Percentiles rank a stretch among this genome's conserved stretches.
Evolutionary conservation across 2,113 vertebrate species (phyloP).

Genomic region (Patagioenas fasciata): DNA sequence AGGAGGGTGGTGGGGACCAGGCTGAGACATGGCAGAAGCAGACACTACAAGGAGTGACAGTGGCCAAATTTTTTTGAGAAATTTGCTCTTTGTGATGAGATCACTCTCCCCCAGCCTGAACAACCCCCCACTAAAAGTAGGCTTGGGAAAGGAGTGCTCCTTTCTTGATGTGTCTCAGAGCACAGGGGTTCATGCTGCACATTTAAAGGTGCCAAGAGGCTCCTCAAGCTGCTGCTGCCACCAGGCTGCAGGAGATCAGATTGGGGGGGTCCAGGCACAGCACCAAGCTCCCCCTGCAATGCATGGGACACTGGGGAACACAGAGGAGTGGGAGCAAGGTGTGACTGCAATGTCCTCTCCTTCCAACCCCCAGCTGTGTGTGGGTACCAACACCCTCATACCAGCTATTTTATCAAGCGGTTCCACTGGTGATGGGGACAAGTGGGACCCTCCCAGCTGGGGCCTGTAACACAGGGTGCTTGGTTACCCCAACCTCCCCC

Average conservation of each 20-base stretch:
- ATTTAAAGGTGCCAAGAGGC: background rate
- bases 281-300: background rate
- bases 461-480: constrained; percentile 76
- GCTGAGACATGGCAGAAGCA: background rate
- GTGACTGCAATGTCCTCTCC: background rate
- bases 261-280: no score
- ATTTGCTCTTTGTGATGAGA: background rate
- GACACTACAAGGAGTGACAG: background rate
- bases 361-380: constrained; percentile 22
- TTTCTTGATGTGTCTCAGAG: background rate
- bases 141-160: background rate
- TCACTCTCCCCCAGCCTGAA: background rate
- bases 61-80: background rate
- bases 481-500: background rate
- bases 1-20: background rate
- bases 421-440: constrained; percentile 75
- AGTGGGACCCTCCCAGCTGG: constrained; percentile 11
- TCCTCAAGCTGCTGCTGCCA: background rate
- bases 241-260: background rate
- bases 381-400: constrained; percentile 76
- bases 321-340: background rate
- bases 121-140: background rate
- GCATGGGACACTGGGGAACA: background rate
- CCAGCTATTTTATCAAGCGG: constrained; percentile 66
- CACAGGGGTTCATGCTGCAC: background rate